Percentiles rank a stretch among this genome's conserved stretches.
Conservation (phyloP, 2,113 vertebrate species). For the Gallinago jamesoni region DNA sequence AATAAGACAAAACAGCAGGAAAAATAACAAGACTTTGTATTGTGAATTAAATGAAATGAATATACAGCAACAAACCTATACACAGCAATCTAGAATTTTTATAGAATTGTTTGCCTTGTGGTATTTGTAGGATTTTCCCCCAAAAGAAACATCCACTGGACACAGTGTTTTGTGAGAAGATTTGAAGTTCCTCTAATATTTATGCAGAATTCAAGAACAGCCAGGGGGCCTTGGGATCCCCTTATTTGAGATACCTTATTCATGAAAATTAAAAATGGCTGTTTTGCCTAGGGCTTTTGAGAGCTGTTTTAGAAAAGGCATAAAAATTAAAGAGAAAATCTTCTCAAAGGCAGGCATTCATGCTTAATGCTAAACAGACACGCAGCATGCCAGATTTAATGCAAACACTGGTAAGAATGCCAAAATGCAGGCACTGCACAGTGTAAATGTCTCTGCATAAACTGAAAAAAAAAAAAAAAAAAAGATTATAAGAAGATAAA, state of each 20-base stretch:
- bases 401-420: background rate
- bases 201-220: background rate
- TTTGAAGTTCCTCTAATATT: background rate
- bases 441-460: background rate
- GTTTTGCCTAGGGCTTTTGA: background rate
- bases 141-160: background rate
- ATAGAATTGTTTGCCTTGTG: background rate
- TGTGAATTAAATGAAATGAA: background rate
- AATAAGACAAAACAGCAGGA: background rate
- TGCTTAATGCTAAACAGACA: constrained; percentile 34
- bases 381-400: background rate
- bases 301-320: background rate
- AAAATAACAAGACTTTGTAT: background rate
- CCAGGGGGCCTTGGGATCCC: background rate
- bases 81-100: background rate
- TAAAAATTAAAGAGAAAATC: constrained; percentile 19
- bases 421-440: background rate
- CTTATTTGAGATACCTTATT: constrained; percentile 3
- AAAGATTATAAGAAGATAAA: background rate
- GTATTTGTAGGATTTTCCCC: background rate
- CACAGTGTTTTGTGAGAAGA: background rate
- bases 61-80: background rate
- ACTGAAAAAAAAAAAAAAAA: background rate
- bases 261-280: constrained; percentile 2
- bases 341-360: background rate